phyloP scores from a whole-genome alignment of 2,113 vertebrate genomes.

The Festucalex cinctus region DNA sequence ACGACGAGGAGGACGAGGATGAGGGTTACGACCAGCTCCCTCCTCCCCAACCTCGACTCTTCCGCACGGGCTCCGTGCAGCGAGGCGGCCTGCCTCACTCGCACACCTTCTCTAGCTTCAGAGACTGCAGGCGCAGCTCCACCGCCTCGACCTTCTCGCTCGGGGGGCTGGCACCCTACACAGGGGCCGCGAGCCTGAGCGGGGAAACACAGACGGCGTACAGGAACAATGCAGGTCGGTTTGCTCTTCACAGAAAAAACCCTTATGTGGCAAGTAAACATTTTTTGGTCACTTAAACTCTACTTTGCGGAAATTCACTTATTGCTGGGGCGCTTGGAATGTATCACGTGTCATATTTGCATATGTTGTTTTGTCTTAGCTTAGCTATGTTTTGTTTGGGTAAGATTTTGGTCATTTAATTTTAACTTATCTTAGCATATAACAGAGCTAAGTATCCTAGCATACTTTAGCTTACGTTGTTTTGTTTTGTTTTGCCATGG shows the following conservation, averaged over 20 bases:
- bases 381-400: neutral
- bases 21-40: constrained; percentile 91
- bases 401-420: neutral
- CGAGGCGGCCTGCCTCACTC: constrained; percentile 86
- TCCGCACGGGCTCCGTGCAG: constrained; percentile 83
- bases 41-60: constrained; percentile 87
- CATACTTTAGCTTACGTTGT: neutral
- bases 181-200: constrained; percentile 77
- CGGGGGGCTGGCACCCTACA: constrained; percentile 75
- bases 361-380: neutral
- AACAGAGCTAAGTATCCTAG: neutral
- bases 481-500: neutral
- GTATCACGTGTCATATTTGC: too few relatives aligned
- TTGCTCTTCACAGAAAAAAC: neutral
- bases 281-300: neutral
- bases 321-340: too few relatives aligned
- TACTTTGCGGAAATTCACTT: too few relatives aligned
- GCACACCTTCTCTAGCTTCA: constrained; percentile 92
- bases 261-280: neutral
- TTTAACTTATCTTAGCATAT: neutral
- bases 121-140: constrained; percentile 86
- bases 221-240: constrained; percentile 83
- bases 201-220: constrained; percentile 75
- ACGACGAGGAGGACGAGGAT: constrained; percentile 82
- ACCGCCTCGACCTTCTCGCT: constrained; percentile 80